Base-by-base conservation (phyloP, 2,113 vertebrate species). In the Podiceps cristatus region DNA sequence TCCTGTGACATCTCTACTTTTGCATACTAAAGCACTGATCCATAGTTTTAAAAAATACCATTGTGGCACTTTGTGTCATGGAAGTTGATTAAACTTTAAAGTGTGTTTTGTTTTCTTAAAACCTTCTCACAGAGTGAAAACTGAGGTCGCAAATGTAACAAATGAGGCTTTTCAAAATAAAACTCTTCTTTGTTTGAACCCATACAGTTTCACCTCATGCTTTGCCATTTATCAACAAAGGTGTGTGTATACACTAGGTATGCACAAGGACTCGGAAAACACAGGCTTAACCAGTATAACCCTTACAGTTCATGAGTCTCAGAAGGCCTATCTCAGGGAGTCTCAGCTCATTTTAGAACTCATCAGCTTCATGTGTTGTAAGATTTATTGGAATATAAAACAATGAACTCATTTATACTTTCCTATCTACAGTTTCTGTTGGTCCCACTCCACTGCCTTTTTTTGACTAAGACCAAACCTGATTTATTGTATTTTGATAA, bases 401-500 rank as follows among this genome's bases (percentile, higher is more conserved):
- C 95, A 97, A 93, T 97, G 96, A 97, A 98, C 96, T 98, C 96
- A 97, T 92, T 97, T 97, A 95, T 97, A 88, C 92, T 86, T 93
- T 64, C 90, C 92, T 95, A 78, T 97, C 87, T 93, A 55, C 63
- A 56, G 67, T 98, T 95, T 98, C 91, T 94, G 9, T 94, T 90
- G 87, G 79, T 96, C 93, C 92, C 92, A 82, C 49, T 93, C 83
- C 87, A 77, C 25, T 89, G 93, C 31, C 87, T 90, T 86, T 68
- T 82, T 92, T 96, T 95, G 11, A 86, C 59, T 86, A 66, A 73
- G 88, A 87, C 85, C 66, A 71, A 98, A 86, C 72, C 85, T 98
- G 93, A 98, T 97, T 98, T 98, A 98, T 97, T 97, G 92, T 97
- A 98, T 98, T 98, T 98, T 98, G 98, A 98, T 98, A 98, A 97